phyloP scores from a whole-genome alignment of 2,113 vertebrate genomes.

The Scalopus aquaticus region DNA sequence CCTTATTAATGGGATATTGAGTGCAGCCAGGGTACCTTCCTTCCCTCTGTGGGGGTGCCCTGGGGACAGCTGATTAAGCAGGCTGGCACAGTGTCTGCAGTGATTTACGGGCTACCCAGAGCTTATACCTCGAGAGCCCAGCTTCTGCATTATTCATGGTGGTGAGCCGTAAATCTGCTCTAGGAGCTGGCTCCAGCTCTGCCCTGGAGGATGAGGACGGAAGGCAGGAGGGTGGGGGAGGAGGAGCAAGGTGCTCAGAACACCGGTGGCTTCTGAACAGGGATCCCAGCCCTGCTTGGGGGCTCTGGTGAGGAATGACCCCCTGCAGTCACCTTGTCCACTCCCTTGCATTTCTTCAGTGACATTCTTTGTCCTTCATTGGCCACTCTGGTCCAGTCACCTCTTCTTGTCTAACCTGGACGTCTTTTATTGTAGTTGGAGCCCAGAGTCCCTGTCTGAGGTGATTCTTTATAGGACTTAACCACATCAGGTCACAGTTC shows the following conservation, averaged over 20 bases:
- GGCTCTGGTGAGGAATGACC: neutral
- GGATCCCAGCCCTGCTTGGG: neutral
- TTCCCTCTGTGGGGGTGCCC: conserved; percentile 44
- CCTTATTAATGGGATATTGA: conserved; percentile 56
- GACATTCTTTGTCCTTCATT: neutral
- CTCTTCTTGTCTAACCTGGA: neutral
- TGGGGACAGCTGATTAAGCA: conserved; percentile 75
- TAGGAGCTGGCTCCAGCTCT: conserved; percentile 39
- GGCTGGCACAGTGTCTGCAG: conserved; percentile 59
- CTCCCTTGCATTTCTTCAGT: neutral
- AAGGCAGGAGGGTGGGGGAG: neutral
- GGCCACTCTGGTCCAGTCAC: neutral
- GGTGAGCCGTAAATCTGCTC: conserved; percentile 69
- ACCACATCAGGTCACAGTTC: neutral
- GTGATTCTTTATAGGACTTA: neutral
- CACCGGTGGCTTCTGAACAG: neutral
- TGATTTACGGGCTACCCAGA: conserved; percentile 73
- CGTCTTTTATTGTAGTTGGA: neutral
- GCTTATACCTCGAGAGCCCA: conserved; percentile 60
- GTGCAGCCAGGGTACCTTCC: conserved; percentile 30
- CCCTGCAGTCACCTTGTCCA: neutral
- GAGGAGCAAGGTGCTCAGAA: neutral
- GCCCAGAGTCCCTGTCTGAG: neutral
- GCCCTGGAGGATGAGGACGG: conserved; percentile 28
- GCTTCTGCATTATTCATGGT: conserved; percentile 78